Evolutionary conservation across 2,113 vertebrate genomes (phyloP), one percentile per base, ranked within the genome.

Genomic region (Ploceus nigricollis): DNA sequence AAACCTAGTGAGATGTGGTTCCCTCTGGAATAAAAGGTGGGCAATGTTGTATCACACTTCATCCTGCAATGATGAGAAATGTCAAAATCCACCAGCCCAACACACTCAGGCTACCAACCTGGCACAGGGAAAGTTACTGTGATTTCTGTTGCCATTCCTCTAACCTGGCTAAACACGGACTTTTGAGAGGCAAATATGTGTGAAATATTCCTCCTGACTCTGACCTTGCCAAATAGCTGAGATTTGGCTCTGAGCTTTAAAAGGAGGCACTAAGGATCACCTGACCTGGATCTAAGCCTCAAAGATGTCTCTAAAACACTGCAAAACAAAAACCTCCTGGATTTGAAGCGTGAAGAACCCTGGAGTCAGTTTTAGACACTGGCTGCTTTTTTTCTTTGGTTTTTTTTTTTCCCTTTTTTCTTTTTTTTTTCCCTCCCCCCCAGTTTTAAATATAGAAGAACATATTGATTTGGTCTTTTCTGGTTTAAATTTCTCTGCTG

Each of bases 31-130:
- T 4, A 70, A 57, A 76, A 17, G 20, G 30, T 18, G 40, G 48
- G 9, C 27, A 37, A 58, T 1, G 0, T 7, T 39, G 24, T 11
- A 28, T 18, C 27, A 47, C 25, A 40, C 3, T 0, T 8, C 9
- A 60, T n/a, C 37, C 72, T 84, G n/a, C 31, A 77, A 65, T 1
- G 0, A 3, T 0, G 0, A 31, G 31, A 1, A 2, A 48, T 35
- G 63, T 9, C 37, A 73, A 53, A 57, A 39, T 33, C 23, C 45
- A 40, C 20, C 3, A 1, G 33, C 18, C 71, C 24, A 51, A 54
- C 1, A 5, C 10, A 28, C 30, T n/a, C 21, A n/a, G 72, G 27
- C 63, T 50, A 87, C 25, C 31, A 18, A 1, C 0, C 1, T 20
- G 33, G 33, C 61, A 63, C 17, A 28, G 58, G 25, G 37, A 61